phyloP scores from a whole-genome alignment of 2,888 invertebrate genomes.

The Dione juno region DNA sequence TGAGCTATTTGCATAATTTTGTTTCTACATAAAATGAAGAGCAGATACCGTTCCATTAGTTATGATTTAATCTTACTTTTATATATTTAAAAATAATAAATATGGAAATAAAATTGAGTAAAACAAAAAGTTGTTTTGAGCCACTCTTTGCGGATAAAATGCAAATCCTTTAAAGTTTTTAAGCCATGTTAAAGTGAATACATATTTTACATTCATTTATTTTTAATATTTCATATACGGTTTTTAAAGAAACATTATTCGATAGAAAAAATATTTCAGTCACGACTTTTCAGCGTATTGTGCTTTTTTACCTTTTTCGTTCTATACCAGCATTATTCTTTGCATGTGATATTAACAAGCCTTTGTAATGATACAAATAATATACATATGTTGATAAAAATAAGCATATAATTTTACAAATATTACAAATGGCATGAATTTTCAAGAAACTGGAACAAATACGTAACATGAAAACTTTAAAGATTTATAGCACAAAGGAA shows the following conservation, averaged over 20 bases:
- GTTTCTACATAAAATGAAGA: not conserved
- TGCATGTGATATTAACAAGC: not conserved
- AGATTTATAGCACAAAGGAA: constrained; percentile 37
- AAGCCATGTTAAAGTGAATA: constrained; percentile 22
- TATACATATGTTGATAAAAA: no score
- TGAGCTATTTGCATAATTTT: not conserved
- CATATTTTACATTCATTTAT: constrained; percentile 19
- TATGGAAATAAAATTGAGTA: not conserved
- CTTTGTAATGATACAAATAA: no score
- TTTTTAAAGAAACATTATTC: constrained; percentile 8
- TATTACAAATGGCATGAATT: constrained; percentile 12
- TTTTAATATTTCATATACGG: constrained; percentile 25
- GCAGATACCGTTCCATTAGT: constrained; percentile 6
- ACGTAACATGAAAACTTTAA: constrained; percentile 28
- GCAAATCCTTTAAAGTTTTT: constrained; percentile 24
- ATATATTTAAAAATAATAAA: constrained; percentile 8
- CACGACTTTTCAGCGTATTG: constrained; percentile 6
- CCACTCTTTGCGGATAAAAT: constrained; percentile 20
- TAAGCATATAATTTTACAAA: not conserved
- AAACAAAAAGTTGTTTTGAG: constrained; percentile 15
- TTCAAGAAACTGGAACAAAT: constrained; percentile 16
- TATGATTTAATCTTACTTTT: not conserved
- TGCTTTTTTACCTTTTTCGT: not conserved
- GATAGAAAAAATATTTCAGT: constrained; percentile 16
- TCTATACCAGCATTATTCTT: not conserved